Conservation (phyloP, 64 coral and sea anemone species). For the Exaiptasia diaphana region DNA sequence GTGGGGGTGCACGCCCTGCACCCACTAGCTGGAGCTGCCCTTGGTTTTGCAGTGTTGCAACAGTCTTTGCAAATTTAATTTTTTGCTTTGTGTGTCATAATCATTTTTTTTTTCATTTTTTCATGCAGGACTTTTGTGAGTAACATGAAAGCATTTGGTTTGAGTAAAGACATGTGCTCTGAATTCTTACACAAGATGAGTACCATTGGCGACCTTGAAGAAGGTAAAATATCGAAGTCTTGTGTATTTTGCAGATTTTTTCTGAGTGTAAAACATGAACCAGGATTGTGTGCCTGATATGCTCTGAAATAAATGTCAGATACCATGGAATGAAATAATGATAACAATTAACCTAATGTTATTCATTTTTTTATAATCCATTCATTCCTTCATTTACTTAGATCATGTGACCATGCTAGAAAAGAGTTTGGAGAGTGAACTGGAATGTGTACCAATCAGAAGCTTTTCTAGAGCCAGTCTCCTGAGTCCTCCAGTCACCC, state of each 20-base stretch:
- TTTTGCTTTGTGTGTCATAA: too few relatives aligned
- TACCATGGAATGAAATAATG: background rate
- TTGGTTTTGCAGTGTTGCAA: too few relatives aligned
- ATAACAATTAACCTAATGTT: too few relatives aligned
- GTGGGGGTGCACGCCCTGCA: too few relatives aligned
- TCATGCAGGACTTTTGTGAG: constrained; percentile 64
- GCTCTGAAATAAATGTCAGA: background rate
- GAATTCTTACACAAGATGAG: constrained; percentile 93
- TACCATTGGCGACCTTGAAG: constrained; percentile 62
- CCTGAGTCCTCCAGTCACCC: background rate
- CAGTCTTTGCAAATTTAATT: background rate
- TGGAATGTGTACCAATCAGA: background rate
- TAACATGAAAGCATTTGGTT: constrained; percentile 90
- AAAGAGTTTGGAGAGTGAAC: background rate
- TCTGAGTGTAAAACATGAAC: background rate
- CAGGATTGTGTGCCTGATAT: background rate
- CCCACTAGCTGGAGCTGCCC: too few relatives aligned
- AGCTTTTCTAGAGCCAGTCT: background rate
- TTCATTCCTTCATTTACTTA: too few relatives aligned
- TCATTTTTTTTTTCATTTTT: background rate
- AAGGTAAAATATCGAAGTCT: constrained; percentile 30
- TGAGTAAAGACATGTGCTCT: constrained; percentile 58
- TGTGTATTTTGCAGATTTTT: background rate
- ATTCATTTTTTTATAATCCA: too few relatives aligned
- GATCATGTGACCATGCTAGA: background rate